Conservation (phyloP, 2,797 vertebrate genomes). For the Lacerta agilis region DNA sequence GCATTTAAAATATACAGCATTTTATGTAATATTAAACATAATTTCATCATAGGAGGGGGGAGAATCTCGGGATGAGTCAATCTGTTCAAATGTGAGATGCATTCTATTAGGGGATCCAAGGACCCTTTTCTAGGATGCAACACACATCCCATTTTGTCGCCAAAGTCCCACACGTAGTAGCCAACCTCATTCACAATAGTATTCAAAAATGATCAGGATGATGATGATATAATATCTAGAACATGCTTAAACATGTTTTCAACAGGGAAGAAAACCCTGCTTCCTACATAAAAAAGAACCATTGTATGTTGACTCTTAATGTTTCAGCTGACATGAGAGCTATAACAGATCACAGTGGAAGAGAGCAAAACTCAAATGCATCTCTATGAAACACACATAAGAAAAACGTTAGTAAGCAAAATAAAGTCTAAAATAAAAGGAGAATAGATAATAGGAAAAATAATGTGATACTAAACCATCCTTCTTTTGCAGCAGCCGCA, state of each 20-base stretch:
- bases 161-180: too few species aligned
- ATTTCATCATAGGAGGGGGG: too few species aligned
- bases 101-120: too few species aligned
- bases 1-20: too few species aligned
- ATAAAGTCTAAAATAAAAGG: background rate
- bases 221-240: background rate
- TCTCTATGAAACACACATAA: background rate
- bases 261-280: background rate
- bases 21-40: too few species aligned
- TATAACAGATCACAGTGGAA: rapidly evolving
- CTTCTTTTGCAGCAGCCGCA: background rate
- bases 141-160: too few species aligned
- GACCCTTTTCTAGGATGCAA: too few species aligned
- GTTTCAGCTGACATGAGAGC: background rate
- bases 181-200: too few species aligned
- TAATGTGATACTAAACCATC: background rate
- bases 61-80: too few species aligned
- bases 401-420: background rate
- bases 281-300: background rate
- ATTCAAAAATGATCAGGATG: background rate
- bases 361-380: background rate
- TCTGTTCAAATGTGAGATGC: too few species aligned
- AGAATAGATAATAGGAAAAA: background rate
- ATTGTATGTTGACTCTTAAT: background rate
- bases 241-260: background rate